Evolutionary conservation across 2,113 vertebrate species (phyloP), one percentile per base, ranked within the genome.

Genomic region (Strix uralensis): DNA sequence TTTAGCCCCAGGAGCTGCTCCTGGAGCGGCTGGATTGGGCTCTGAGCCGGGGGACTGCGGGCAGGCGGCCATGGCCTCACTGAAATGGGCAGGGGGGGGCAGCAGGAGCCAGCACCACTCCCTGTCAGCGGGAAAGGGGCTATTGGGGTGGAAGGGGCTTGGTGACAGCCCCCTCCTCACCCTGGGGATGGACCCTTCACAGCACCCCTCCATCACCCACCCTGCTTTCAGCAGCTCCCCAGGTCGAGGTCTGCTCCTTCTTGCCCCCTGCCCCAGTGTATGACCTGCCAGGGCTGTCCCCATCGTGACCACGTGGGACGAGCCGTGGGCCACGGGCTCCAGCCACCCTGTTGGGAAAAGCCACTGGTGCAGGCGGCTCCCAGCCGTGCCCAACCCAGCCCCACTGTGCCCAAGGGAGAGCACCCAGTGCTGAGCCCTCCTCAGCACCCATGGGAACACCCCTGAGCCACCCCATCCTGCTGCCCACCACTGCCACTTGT

Each of bases 51-150:
- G 44, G 9, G 4, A 32, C 14, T 0, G 4, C 0, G 4, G 51
- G 73, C 57, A 36, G 66, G 66, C 0, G 18, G 44, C 51, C 10
- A 2, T 2, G 1, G 36, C 17, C 15, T 23, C 32, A 18, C 40
- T 3, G 2, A 15, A 74, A 70, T 3, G 1, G 1, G 4, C 3
- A 4, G 0, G 2, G 16, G 9, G 5, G 15, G 5, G 5, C 2
- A 1, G 40, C 4, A 30, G 27, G 9, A 36, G 20, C 42, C 7
- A 1, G 13, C 38, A 7, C 11, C 0, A 0, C 6, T 69, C 36
- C 10, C 23, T 5, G 1, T 2, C 11, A 10, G 25, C 2, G 3
- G 30, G 32, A 23, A 63, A 65, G 61, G 30, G 38, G 23, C 34
- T 30, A n/a, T 11, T 1, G 4, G 62, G 15, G 19, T n/a, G 59